Evolutionary conservation across 2,797 vertebrate genomes (phyloP), one percentile per base, ranked within the genome.

Genomic region (Muraenolepis orangiensis): DNA sequence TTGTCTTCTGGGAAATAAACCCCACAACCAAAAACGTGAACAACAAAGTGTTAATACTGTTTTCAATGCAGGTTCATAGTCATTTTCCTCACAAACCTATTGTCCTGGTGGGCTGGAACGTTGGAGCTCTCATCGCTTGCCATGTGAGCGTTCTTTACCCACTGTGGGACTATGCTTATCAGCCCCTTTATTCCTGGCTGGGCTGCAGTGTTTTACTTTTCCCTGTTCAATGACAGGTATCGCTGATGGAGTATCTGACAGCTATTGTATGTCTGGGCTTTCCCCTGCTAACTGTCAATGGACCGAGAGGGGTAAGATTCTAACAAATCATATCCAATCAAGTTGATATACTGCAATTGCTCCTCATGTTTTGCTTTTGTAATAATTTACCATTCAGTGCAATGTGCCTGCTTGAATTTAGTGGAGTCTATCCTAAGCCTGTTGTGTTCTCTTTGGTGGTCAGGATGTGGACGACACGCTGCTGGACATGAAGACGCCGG

Each of bases 401-500:
- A 3, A n/a, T 38, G 36, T 38, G 36, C 6, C 6, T 38, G 36
- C 36, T 10, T 38, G 36, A 38, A 4, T 5, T 38, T 4, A 6
- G 3, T 23, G 5, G 51, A 1, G 20, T 23, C 51, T 51, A 28
- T 23, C 8, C 13, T 0, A 40, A 74, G 1, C 46, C 1, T 16
- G 13, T 31, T 67, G 13, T 67, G 12, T 67, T 64, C 30, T n/a
- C 30, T 20, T n/a, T 18, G 74, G 2, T 74, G 81, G 74, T 20
- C 84, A 99, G 98, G 98, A 99, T 75, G 95, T 99, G 70, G 98
- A 99, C 2, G 98, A 99, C 70, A 96, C 97, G 0, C 92, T 99
- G 57, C 92, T 99, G 90, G 98, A 99, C 87, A 97, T 99, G 96
- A 99, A 98, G 93, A 96, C 96, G 12, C 97, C 98, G 0, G 96